phyloP scores from a whole-genome alignment of 2,113 vertebrate genomes.

The Lophius piscatorius region DNA sequence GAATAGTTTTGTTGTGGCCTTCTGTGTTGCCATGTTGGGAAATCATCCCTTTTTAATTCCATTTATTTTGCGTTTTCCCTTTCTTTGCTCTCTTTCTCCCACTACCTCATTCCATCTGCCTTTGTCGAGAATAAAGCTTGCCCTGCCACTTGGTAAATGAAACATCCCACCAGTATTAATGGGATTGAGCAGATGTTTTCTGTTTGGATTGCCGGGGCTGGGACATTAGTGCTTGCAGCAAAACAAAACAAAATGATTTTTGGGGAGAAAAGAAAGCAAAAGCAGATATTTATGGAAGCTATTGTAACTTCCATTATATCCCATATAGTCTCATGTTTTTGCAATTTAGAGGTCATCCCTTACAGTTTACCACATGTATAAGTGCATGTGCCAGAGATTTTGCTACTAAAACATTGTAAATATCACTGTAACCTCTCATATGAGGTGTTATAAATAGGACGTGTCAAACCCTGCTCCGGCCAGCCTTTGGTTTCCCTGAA shows the following conservation, averaged over 20 bases:
- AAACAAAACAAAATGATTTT: slow-evolving; percentile 64
- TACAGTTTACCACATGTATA: slow-evolving; percentile 58
- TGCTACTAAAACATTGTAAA: slow-evolving; percentile 70
- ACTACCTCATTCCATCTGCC: slow-evolving; percentile 42
- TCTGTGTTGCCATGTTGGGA: slow-evolving; percentile 69
- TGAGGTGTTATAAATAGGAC: slow-evolving; percentile 95
- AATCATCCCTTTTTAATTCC: slow-evolving; percentile 25
- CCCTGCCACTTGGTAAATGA: slow-evolving; percentile 70
- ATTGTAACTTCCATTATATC: slow-evolving; percentile 67
- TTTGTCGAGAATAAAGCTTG: slow-evolving; percentile 57
- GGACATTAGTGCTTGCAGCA: slow-evolving; percentile 66
- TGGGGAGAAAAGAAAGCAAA: slow-evolving; percentile 45
- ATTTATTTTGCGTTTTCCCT: slow-evolving; percentile 43
- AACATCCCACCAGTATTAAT: slow-evolving; percentile 73
- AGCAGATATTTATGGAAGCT: slow-evolving; percentile 74
- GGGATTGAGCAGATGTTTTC: slow-evolving; percentile 76
- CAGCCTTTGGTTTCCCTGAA: slow-evolving; percentile 82
- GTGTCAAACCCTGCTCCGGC: slow-evolving; percentile 81
- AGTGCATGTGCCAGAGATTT: slow-evolving; percentile 60
- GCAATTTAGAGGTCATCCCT: slow-evolving; percentile 75
- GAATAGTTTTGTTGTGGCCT: slow-evolving; percentile 75
- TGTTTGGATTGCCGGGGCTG: slow-evolving; percentile 71
- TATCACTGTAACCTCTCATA: slow-evolving; percentile 73
- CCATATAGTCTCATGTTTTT: slow-evolving; percentile 62
- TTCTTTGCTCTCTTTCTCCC: slow-evolving; percentile 26